These are phyloP conservation scores for Xestobium rufovillosum DNA, from an alignment of 2,888 invertebrate species.

Conservation along the genomic window DNA sequence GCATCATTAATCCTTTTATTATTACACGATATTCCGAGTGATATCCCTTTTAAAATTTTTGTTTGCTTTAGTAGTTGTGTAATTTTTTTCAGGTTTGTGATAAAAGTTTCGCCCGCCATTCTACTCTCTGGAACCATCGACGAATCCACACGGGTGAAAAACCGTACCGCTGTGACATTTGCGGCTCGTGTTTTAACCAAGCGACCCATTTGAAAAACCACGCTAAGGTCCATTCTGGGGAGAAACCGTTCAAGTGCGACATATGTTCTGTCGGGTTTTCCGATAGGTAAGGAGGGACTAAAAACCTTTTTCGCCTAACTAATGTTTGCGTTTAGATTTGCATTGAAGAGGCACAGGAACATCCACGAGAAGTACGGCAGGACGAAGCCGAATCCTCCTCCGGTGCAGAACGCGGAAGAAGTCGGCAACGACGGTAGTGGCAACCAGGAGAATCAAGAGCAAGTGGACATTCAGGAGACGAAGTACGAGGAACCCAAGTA, in stretches of 20 bases:
- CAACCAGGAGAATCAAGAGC: conserved; percentile 27
- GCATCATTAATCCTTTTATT: no score
- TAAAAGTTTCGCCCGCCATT: conserved; percentile 81
- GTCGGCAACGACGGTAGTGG: conserved; percentile 23
- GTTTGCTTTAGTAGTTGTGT: no score
- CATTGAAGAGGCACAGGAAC: conserved; percentile 75
- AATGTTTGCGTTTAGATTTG: no score
- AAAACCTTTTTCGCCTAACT: no score
- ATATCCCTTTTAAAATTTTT: no score
- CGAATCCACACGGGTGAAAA: conserved; percentile 84
- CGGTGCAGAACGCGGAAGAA: conserved; percentile 30
- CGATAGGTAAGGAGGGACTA: conserved; percentile 59
- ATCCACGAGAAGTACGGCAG: conserved; percentile 83
- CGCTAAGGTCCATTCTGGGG: conserved; percentile 75
- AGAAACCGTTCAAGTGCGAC: conserved; percentile 76
- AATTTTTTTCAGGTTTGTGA: conserved; percentile 57
- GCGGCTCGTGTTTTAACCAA: conserved; percentile 85
- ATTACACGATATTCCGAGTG: no score
- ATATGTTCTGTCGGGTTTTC: conserved; percentile 81
- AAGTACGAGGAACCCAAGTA: conserved; percentile 36
- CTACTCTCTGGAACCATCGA: conserved; percentile 82
- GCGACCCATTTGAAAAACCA: conserved; percentile 85
- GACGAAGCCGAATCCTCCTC: conserved; percentile 43
- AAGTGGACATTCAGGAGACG: conserved; percentile 33
- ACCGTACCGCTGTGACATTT: conserved; percentile 79